Evolutionary conservation across 2,797 vertebrate genomes (phyloP), one percentile per base, ranked within the genome.

Genomic region (Enteromius treurensis): DNA sequence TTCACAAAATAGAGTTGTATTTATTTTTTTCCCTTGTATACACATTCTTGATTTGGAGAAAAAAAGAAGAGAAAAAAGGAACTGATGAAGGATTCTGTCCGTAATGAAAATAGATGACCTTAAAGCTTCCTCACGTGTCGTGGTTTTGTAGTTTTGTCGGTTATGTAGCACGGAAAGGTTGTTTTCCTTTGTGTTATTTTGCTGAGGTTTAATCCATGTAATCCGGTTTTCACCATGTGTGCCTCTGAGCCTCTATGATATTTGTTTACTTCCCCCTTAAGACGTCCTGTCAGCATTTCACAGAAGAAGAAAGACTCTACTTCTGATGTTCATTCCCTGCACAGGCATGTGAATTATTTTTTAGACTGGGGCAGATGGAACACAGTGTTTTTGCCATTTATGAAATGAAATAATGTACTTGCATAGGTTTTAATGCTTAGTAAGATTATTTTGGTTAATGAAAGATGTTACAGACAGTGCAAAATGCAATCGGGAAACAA

Each of bases 201-300:
- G 19, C 42, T 1, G 17, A 15, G 34, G 80, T 73, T 80, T 80
- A 85, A 85, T 79, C 45, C 69, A 45, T 77, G 77, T 83, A 87
- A 83, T 87, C 80, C 68, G 29, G 0, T 69, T 79, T 79, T 79
- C 75, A 67, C 75, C 49, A 64, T 81, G 71, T 64, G 64, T 67
- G 21, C 49, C 40, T 81, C n/a, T 53, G 55, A 71, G 73, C 23
- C 42, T 62, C 29, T 40, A 68, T 47, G 47, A 37, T 81, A 62
- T 77, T 69, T 82, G 40, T 70, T 40, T 62, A 32, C 26, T 42
- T 77, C 29, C 74, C 51, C 51, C 81, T 40, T 68, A 84, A 83
- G 42, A 60, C 64, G 10, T 82, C 49, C 85, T 80, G 47, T 82
- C 75, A 76, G 80, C 58, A 23, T n/a, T 78, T 73, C 13, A 53